These are phyloP conservation scores for Cepphus grylle DNA, from an alignment of 2,113 vertebrate species.

Conservation along the genomic window DNA sequence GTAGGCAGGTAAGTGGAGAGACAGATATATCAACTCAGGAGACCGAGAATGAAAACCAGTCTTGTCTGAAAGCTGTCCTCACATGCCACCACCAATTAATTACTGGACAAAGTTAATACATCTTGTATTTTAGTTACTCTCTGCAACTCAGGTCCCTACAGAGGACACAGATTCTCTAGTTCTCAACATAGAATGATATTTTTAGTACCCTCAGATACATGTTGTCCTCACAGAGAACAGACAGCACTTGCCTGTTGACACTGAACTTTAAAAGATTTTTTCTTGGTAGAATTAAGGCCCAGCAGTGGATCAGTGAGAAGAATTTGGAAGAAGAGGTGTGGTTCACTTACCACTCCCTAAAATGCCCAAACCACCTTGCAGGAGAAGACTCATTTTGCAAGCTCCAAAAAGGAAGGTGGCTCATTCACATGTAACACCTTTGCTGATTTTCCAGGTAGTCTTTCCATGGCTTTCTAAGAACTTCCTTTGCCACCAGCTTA, in stretches of 20 bases:
- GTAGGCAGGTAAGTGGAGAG: background rate
- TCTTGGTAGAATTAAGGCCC: background rate
- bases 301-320: background rate
- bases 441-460: background rate
- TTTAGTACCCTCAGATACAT: constrained; percentile 24
- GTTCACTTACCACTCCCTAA: background rate
- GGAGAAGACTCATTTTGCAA: background rate
- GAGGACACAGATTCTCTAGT: background rate
- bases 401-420: background rate
- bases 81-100: background rate
- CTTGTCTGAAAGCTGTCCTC: background rate
- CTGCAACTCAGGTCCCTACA: background rate
- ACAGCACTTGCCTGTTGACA: constrained; percentile 16
- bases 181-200: background rate
- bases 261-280: constrained; percentile 1
- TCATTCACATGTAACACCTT: background rate
- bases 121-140: background rate
- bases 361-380: background rate
- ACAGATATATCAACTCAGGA: background rate
- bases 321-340: background rate
- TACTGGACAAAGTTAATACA: background rate
- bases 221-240: constrained; percentile 22
- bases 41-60: background rate
- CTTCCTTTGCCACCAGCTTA: background rate
- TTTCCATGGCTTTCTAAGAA: background rate